Conservation (phyloP, 2,797 vertebrate species). For the Siniperca obscura region DNA sequence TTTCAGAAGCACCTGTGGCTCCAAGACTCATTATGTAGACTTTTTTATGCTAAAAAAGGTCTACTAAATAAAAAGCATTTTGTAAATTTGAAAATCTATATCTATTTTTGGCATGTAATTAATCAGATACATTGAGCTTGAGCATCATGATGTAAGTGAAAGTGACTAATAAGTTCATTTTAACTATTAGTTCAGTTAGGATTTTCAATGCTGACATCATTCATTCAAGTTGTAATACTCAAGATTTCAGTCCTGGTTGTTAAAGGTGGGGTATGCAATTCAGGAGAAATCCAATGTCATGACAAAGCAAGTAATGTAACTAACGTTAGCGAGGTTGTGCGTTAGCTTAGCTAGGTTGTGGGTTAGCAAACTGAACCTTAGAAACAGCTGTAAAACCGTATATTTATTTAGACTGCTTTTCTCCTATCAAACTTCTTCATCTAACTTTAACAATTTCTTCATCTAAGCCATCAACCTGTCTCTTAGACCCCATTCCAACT, state of each 20-base stretch:
- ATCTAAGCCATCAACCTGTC: too few species aligned
- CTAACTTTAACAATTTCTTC: too few species aligned
- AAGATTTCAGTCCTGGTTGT: neutral
- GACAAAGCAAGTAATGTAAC: too few species aligned
- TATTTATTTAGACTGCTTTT: too few species aligned
- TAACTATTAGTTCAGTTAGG: neutral
- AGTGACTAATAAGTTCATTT: neutral
- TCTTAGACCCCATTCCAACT: too few species aligned
- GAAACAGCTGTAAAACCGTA: too few species aligned
- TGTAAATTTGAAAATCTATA: neutral
- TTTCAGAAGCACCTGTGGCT: conserved; percentile 42
- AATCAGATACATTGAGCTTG: neutral
- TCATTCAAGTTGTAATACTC: neutral
- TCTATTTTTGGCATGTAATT: neutral
- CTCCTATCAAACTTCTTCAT: too few species aligned
- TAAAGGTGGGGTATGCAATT: too few species aligned
- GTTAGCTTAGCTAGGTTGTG: too few species aligned
- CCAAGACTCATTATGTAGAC: neutral
- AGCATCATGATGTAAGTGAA: neutral
- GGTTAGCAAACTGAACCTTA: too few species aligned
- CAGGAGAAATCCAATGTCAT: too few species aligned
- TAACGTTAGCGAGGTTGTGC: too few species aligned
- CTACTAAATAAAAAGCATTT: neutral
- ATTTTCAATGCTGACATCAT: neutral
- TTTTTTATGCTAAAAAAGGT: neutral